A percentile compares a stretch with the other conserved stretches of the same genome.
phyloP scores from a whole-genome alignment of 2,113 vertebrate species.

The Dasyurus viverrinus region DNA sequence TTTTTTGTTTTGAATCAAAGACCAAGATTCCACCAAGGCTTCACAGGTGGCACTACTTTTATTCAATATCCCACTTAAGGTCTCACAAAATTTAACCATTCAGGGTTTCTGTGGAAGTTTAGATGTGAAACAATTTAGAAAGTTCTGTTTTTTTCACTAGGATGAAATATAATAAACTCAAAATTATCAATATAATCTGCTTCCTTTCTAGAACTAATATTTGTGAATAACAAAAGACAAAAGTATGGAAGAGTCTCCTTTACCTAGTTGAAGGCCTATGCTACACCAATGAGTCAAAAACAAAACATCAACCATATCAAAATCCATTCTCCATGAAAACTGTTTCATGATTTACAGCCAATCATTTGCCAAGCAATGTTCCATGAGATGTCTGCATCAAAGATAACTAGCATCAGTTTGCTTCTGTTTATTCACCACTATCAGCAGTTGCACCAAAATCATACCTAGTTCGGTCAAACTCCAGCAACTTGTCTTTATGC shows the following conservation, averaged over 20 bases:
- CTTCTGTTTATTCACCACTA: background rate
- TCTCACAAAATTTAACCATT: background rate
- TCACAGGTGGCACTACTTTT: background rate
- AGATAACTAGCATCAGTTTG: slow-evolving; percentile 11
- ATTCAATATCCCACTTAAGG: background rate
- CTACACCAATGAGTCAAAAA: background rate
- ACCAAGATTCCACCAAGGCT: background rate
- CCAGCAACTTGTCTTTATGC: slow-evolving; percentile 97
- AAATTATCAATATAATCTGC: background rate
- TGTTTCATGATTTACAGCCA: background rate
- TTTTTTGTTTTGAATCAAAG: slow-evolving; percentile 23
- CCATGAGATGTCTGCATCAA: background rate
- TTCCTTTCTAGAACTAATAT: background rate
- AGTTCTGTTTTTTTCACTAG: background rate
- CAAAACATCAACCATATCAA: background rate
- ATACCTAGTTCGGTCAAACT: slow-evolving; percentile 96
- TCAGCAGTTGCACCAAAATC: slow-evolving; percentile 27
- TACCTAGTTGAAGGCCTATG: background rate
- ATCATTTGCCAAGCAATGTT: background rate
- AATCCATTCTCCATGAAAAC: background rate
- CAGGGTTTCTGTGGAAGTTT: background rate
- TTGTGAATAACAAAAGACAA: background rate
- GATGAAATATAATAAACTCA: background rate
- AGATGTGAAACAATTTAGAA: background rate
- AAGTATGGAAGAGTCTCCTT: background rate